Conservation (phyloP, 2,113 vertebrate genomes). For the Leptodactylus fuscus region DNA sequence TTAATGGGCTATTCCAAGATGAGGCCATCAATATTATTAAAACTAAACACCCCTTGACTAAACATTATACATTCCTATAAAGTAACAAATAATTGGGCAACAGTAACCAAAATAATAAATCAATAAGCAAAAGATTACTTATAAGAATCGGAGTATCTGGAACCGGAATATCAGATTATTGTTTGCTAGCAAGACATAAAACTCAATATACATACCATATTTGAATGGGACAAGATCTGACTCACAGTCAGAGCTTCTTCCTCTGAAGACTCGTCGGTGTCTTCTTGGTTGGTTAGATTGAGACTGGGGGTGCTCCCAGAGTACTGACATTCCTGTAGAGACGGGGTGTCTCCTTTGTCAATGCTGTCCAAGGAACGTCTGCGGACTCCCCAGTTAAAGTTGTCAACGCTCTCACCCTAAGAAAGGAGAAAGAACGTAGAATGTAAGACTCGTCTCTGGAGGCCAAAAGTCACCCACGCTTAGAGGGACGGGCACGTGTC, state of each 20-base stretch:
- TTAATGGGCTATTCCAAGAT: no score
- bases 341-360: slow-evolving; percentile 96
- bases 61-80: no score
- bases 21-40: no score
- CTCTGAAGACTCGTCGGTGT: slow-evolving; percentile 97
- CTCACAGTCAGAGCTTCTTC: slow-evolving; percentile 96
- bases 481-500: neutral
- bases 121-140: no score
- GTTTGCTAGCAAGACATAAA: no score
- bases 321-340: slow-evolving; percentile 93
- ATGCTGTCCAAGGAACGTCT: slow-evolving; percentile 96
- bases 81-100: no score
- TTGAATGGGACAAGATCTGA: slow-evolving; percentile 91
- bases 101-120: no score
- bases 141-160: no score
- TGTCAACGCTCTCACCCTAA: slow-evolving; percentile 98
- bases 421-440: neutral
- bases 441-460: neutral
- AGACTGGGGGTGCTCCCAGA: slow-evolving; percentile 95
- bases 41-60: no score
- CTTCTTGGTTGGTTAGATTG: slow-evolving; percentile 96
- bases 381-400: slow-evolving; percentile 98
- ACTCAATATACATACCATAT: slow-evolving; percentile 86
- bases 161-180: no score
- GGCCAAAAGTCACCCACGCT: slow-evolving; percentile 11